A percentile compares a stretch with the other conserved stretches of the same genome.
phyloP scores from a whole-genome alignment of 2,113 vertebrate species.

The human (Homo sapiens) region DNA sequence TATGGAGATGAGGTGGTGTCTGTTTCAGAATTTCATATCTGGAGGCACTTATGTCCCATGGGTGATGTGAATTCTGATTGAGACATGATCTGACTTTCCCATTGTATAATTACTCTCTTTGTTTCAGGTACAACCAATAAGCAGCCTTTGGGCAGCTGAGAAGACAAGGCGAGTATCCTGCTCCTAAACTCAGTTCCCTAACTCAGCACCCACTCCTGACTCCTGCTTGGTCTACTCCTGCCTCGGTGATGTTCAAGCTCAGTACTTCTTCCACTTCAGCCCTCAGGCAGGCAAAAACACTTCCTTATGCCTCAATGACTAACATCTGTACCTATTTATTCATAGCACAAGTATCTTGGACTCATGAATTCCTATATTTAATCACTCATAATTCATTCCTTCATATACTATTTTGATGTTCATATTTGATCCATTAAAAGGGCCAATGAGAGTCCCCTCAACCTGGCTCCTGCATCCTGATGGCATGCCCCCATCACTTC shows the following conservation, averaged over 20 bases:
- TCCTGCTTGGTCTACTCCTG: background rate
- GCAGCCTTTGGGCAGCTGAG: rapidly evolving
- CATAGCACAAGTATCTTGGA: too few species aligned
- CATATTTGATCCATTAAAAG: background rate
- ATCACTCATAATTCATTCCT: too few species aligned
- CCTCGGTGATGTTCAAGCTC: background rate
- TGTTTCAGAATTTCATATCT: rapidly evolving
- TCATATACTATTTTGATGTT: background rate
- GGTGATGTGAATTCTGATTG: background rate
- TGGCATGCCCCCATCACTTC: rapidly evolving
- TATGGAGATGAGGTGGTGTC: background rate
- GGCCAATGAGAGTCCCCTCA: background rate
- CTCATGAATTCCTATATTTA: background rate
- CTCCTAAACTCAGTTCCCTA: rapidly evolving
- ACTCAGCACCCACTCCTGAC: rapidly evolving
- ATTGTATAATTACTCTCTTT: background rate
- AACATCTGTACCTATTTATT: rapidly evolving
- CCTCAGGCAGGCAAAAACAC: rapidly evolving
- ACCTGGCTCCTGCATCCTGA: background rate
- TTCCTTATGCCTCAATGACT: background rate
- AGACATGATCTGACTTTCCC: background rate
- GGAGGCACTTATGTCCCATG: background rate
- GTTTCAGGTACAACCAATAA: background rate
- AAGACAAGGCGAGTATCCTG: rapidly evolving
- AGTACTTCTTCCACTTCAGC: background rate